Evolutionary conservation across 2,797 vertebrate species (phyloP).

Genomic region (Syngnathus rostellatus): DNA sequence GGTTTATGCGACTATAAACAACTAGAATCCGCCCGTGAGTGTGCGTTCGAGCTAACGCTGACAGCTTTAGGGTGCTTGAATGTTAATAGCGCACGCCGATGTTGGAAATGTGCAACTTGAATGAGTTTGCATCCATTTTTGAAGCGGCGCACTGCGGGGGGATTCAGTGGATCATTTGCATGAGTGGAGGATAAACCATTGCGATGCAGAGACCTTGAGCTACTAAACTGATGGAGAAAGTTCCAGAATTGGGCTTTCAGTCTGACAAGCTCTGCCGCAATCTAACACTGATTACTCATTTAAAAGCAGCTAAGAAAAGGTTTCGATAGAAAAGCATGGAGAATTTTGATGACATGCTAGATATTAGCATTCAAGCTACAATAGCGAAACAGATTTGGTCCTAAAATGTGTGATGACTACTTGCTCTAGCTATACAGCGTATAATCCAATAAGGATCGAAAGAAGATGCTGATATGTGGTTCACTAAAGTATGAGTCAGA

Average conservation of each 20-base stretch:
- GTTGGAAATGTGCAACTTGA: neutral
- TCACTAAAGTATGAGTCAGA: slow-evolving; percentile 27
- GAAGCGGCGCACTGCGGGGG: neutral
- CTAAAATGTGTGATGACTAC: neutral
- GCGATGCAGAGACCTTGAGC: neutral
- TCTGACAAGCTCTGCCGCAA: neutral
- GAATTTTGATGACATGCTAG: neutral
- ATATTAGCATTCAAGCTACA: no score
- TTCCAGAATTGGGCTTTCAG: neutral
- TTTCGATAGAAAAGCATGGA: neutral
- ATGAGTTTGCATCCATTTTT: neutral
- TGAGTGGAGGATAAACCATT: neutral
- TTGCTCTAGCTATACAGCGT: neutral
- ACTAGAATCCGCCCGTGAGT: neutral
- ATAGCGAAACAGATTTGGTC: no score
- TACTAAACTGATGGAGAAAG: neutral
- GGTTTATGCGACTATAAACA: neutral
- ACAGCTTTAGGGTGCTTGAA: neutral
- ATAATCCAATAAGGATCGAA: slow-evolving; percentile 3
- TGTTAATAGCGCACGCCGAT: neutral
- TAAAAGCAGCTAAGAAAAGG: neutral
- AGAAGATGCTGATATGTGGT: slow-evolving; percentile 6
- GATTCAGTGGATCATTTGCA: neutral
- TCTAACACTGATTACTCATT: neutral
- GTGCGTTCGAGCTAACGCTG: neutral